A percentile compares a stretch with the other conserved stretches of the same genome.
Conservation (phyloP, 2,113 vertebrate species). For the Furnarius figulus region DNA sequence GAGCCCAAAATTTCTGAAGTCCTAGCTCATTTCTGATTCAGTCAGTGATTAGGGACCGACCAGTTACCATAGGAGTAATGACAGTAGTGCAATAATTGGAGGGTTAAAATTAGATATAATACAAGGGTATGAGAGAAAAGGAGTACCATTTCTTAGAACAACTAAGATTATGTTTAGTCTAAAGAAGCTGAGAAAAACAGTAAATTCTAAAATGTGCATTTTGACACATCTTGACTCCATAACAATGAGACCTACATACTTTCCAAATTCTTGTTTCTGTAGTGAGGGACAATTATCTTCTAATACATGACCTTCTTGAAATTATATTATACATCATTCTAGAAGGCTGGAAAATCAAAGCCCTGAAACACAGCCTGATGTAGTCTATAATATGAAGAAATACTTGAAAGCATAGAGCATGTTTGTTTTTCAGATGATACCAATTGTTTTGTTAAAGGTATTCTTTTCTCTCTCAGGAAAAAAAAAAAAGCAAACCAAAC, state of each 20-base stretch:
- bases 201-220: neutral
- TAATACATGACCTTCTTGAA: neutral
- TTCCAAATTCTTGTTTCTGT: neutral
- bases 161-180: neutral
- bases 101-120: neutral
- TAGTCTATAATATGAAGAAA: neutral
- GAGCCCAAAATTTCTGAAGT: neutral
- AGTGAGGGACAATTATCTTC: neutral
- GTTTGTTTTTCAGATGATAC: neutral
- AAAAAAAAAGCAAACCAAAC: neutral
- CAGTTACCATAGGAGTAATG: neutral
- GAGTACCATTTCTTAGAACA: neutral
- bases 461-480: neutral
- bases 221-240: neutral
- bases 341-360: neutral
- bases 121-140: neutral
- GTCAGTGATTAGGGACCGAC: neutral
- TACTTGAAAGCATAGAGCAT: neutral
- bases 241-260: neutral
- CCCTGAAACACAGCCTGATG: neutral
- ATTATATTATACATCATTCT: neutral
- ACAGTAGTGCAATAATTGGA: neutral
- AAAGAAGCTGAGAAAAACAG: neutral
- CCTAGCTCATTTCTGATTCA: neutral
- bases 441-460: neutral